Conservation (phyloP, 2,797 vertebrate species). For the Clarias pachynema region DNA sequence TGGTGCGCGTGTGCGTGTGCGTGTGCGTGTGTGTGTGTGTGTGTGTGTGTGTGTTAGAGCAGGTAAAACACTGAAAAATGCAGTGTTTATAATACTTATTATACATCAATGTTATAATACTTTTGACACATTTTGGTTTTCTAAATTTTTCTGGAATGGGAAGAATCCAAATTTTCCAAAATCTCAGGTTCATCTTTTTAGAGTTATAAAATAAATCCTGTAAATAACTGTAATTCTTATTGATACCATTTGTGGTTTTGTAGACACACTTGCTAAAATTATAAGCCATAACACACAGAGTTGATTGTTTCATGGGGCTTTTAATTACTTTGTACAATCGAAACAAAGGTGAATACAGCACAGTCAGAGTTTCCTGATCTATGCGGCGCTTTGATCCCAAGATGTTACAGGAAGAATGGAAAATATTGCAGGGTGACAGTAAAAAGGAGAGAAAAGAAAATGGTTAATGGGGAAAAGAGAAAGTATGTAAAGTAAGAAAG, state of each 20-base stretch:
- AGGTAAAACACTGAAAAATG: no score
- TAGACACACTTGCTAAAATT: background rate
- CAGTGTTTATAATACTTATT: background rate
- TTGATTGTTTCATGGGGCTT: slow-evolving; percentile 73
- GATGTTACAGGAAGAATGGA: slow-evolving; percentile 74
- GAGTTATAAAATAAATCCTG: background rate
- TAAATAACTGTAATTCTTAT: background rate
- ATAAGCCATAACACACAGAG: slow-evolving; percentile 41
- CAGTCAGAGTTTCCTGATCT: slow-evolving; percentile 64
- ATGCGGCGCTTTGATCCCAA: slow-evolving; percentile 78
- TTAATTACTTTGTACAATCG: slow-evolving; percentile 77
- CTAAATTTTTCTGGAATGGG: background rate
- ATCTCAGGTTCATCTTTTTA: background rate
- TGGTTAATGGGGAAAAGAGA: slow-evolving; percentile 35
- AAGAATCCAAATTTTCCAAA: background rate
- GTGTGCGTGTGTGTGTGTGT: no score
- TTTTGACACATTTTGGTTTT: background rate
- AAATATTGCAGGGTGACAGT: slow-evolving; percentile 49
- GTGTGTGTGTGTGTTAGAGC: no score
- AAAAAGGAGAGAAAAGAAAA: slow-evolving; percentile 42
- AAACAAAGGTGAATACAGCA: slow-evolving; percentile 66
- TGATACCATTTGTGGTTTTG: background rate
- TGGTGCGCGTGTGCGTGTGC: no score
- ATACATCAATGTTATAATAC: background rate
- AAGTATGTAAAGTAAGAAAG: slow-evolving; percentile 52